These are phyloP conservation scores for Callyntrura sp. DNA, from an alignment of 2,888 invertebrate genomes.

Conservation along the genomic window DNA sequence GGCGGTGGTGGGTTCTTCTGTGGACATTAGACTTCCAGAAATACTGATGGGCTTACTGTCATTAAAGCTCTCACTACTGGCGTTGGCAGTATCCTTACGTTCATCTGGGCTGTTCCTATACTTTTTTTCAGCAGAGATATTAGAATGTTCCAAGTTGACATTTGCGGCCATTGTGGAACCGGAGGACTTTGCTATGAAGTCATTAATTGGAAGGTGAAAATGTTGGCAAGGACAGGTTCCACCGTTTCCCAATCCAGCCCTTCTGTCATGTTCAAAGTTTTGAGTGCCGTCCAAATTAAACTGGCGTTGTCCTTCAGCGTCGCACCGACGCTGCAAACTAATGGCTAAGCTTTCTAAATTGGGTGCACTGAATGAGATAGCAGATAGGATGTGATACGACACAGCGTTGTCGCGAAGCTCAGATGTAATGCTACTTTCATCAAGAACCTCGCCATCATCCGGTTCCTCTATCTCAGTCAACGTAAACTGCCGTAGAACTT, in stretches of 20 bases:
- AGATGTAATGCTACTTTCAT: neutral
- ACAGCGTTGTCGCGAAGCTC: conserved; percentile 62
- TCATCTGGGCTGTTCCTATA: too few species aligned
- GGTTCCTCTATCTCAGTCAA: conserved; percentile 27
- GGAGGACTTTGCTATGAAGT: neutral
- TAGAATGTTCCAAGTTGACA: conserved; percentile 5
- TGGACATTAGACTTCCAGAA: neutral
- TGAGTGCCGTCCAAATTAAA: conserved; percentile 61
- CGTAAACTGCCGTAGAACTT: conserved; percentile 59
- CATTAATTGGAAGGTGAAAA: conserved; percentile 10
- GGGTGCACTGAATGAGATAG: conserved; percentile 60
- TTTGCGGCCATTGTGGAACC: too few species aligned
- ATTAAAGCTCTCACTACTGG: conserved; percentile 15
- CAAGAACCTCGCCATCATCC: neutral
- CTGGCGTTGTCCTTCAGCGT: conserved; percentile 62
- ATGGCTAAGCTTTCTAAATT: conserved; percentile 75
- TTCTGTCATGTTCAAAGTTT: conserved; percentile 68
- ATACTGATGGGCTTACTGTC: conserved; percentile 30
- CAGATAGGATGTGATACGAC: conserved; percentile 62
- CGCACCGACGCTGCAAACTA: conserved; percentile 71
- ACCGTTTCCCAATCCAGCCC: conserved; percentile 61
- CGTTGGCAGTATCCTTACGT: too few species aligned
- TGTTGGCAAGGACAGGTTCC: conserved; percentile 72
- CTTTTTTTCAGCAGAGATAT: too few species aligned
- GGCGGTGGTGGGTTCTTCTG: neutral